These are phyloP conservation scores for Pygoscelis adeliae DNA, from an alignment of 2,113 vertebrate species.

Conservation along the genomic window DNA sequence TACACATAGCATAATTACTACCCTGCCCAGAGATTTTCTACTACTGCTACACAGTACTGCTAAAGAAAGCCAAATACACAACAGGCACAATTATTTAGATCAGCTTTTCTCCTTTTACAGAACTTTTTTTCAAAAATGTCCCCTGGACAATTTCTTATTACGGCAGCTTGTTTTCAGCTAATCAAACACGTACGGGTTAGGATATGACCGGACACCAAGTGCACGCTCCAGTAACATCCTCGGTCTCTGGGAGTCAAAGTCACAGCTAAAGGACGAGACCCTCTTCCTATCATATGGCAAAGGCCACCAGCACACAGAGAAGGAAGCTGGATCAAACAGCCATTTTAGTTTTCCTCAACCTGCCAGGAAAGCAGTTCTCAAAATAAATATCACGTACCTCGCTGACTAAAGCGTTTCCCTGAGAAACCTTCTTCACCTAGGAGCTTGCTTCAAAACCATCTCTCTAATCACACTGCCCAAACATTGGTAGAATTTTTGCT, in stretches of 20 bases:
- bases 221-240: accelerated
- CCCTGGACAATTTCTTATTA: background rate
- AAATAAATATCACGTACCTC: accelerated
- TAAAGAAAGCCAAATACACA: background rate
- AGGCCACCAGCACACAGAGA: background rate
- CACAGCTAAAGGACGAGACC: background rate
- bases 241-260: background rate
- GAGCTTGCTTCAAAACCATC: background rate
- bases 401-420: background rate
- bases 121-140: background rate
- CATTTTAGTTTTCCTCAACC: background rate
- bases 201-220: accelerated
- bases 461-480: background rate
- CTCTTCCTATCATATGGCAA: accelerated
- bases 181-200: accelerated
- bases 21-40: background rate
- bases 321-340: background rate
- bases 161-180: background rate
- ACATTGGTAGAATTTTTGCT: accelerated
- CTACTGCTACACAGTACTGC: background rate
- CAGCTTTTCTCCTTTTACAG: background rate
- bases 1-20: background rate
- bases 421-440: background rate
- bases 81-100: background rate
- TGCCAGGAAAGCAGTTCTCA: background rate